Percentiles rank a stretch among this genome's conserved stretches.
Conservation (phyloP, 2,113 vertebrate genomes). For the Xerus inauris region DNA sequence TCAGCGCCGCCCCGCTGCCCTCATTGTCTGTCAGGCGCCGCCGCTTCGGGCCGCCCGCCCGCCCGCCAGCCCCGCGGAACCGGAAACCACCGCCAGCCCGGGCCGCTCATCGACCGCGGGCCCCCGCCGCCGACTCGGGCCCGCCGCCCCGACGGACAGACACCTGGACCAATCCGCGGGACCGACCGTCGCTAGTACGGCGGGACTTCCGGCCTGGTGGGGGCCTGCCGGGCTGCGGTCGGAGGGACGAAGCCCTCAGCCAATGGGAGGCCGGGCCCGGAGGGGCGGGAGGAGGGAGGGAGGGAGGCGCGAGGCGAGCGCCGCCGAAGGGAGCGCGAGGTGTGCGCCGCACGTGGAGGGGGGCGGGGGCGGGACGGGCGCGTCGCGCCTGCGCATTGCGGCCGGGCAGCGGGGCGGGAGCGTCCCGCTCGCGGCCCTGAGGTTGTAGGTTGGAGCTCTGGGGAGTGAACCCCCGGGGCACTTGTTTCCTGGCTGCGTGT, state of each 20-base stretch:
- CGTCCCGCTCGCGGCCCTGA: fast-evolving
- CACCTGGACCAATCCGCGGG: background rate
- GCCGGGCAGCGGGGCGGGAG: background rate
- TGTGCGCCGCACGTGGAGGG: constrained; percentile 74
- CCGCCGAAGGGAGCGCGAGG: constrained; percentile 13
- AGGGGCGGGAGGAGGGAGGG: constrained; percentile 73
- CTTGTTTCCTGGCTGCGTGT: background rate
- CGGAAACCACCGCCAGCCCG: constrained; percentile 82
- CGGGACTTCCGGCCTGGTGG: constrained; percentile 70
- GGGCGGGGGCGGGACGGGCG: background rate
- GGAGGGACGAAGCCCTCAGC: constrained; percentile 88
- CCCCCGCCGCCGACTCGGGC: constrained; percentile 71
- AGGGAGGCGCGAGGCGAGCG: constrained; percentile 54
- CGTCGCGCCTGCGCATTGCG: background rate
- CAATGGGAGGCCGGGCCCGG: constrained; percentile 83
- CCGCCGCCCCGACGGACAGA: constrained; percentile 60
- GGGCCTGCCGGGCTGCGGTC: constrained; percentile 83
- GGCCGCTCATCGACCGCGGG: constrained; percentile 72
- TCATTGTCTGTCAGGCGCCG: constrained; percentile 85
- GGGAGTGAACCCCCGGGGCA: background rate
- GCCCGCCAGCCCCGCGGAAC: constrained; percentile 82
- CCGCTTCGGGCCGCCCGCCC: constrained; percentile 70
- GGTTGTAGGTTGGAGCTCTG: background rate
- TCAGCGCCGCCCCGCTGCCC: constrained; percentile 80
- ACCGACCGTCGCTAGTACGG: background rate